Evolutionary conservation across 2,113 vertebrate genomes (phyloP), one percentile per base, ranked within the genome.

Genomic region (Podilymbus podiceps): DNA sequence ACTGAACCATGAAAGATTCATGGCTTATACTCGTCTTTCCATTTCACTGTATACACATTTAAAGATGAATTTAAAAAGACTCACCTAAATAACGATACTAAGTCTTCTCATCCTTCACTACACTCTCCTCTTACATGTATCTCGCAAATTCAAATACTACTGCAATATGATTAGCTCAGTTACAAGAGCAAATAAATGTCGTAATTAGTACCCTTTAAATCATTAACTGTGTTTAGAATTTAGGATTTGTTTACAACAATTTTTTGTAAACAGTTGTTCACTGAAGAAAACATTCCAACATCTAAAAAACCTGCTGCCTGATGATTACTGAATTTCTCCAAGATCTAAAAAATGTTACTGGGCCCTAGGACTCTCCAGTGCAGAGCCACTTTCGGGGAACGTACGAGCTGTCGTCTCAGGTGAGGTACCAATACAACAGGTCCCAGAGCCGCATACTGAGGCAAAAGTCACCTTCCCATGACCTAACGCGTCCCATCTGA

Each of bases 281-380:
- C 55, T 17, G 27, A 30, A 82, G 46, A 95, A 60, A 79, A 55
- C 24, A 28, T 53, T 50, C 33, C 38, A 62, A 18, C 22, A 44
- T 58, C 56, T n/a, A 31, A 35, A 60, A 81, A 84, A 24, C 15
- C 17, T 55, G 23, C 22, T 12, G 24, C 44, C 33, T 8, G 40
- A 49, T 15, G 35, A 56, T 72, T 21, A n/a, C 27, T 53, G 72
- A 68, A 74, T 56, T 77, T 73, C 62, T 62, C 49, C 0, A 1
- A 38, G 35, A 56, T 44, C 59, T 53, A 62, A 33, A 63, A 9
- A 17, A 27, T 1, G 0, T 8, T 15, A 22, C 8, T 3, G 0
- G 42, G 58, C 52, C 49, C 19, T 3, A 15, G 22, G 56, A 13
- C 25, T 40, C 49, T 56, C 21, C 35, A 15, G 53, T 0, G 15